Percentiles rank a stretch among this genome's conserved stretches.
phyloP scores from a whole-genome alignment of 2,888 invertebrate genomes.

The Byasa hedistus region DNA sequence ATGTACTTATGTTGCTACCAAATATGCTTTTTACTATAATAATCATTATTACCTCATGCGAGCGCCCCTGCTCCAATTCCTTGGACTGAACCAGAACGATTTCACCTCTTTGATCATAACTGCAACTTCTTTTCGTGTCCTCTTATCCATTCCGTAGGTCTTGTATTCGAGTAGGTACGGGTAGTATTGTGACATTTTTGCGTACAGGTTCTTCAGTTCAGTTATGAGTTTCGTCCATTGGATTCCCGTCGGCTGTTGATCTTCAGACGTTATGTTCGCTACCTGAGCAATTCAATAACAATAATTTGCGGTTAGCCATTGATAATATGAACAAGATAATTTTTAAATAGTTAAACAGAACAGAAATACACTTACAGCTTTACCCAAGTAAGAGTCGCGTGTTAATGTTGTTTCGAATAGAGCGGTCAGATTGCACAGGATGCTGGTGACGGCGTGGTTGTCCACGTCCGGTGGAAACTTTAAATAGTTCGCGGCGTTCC shows the following conservation, averaged over 20 bases:
- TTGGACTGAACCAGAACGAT: conserved; percentile 58
- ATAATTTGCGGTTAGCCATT: no score
- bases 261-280: conserved; percentile 5
- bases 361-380: conserved; percentile 54
- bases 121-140: conserved; percentile 37
- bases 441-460: conserved; percentile 39
- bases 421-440: conserved; percentile 54
- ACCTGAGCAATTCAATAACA: conserved; percentile 3
- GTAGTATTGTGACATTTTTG: conserved; percentile 55
- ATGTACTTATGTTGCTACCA: no score
- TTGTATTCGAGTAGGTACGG: conserved; percentile 64
- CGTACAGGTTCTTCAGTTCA: conserved; percentile 55
- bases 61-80: conserved; percentile 49
- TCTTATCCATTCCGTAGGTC: conserved; percentile 54
- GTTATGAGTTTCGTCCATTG: conserved; percentile 63
- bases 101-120: conserved; percentile 45
- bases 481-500: conserved; percentile 48
- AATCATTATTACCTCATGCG: conserved; percentile 52
- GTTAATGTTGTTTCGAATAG: conserved; percentile 57
- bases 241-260: conserved; percentile 41
- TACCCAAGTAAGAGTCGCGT: conserved; percentile 53
- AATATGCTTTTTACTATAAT: no score
- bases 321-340: no score
- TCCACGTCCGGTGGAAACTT: conserved; percentile 43
- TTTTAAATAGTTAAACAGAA: no score